Percentiles rank a stretch among this genome's conserved stretches.
Conservation (phyloP, 2,797 vertebrate species). For the Diplodus puntazzo region DNA sequence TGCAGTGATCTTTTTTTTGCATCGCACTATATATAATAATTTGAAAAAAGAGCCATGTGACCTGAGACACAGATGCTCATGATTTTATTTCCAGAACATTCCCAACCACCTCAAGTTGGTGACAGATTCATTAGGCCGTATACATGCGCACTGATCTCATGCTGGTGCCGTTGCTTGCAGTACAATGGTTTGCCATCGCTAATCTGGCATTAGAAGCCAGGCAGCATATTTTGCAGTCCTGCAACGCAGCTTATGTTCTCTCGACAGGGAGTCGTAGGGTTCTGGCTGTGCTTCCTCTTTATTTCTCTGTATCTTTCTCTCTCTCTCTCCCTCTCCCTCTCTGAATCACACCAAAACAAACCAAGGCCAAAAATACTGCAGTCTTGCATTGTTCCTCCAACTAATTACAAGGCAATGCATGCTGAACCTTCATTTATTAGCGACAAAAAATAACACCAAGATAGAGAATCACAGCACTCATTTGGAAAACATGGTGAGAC, state of each 20-base stretch:
- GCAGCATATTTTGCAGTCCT: conserved; percentile 81
- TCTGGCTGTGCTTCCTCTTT: conserved; percentile 72
- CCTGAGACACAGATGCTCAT: background rate
- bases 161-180: conserved; percentile 66
- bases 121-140: conserved; percentile 68
- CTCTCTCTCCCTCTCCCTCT: conserved; percentile 8
- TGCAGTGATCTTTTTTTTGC: background rate
- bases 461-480: conserved; percentile 72
- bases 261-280: conserved; percentile 78
- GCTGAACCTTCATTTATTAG: conserved; percentile 78
- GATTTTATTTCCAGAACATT: conserved; percentile 50
- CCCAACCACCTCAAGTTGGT: conserved; percentile 46
- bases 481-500: conserved; percentile 78
- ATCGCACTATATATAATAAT: background rate
- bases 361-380: conserved; percentile 79
- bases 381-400: conserved; percentile 80
- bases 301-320: conserved; percentile 11
- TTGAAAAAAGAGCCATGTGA: conserved; percentile 9
- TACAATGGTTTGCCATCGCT: conserved; percentile 78
- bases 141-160: conserved; percentile 57
- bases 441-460: conserved; percentile 73
- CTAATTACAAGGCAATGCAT: conserved; percentile 81
- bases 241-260: conserved; percentile 86
- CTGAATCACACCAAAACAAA: conserved; percentile 70
- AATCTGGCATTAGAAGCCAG: conserved; percentile 82